Conservation (phyloP, 2,113 vertebrate species). For the Propithecus coquereli region DNA sequence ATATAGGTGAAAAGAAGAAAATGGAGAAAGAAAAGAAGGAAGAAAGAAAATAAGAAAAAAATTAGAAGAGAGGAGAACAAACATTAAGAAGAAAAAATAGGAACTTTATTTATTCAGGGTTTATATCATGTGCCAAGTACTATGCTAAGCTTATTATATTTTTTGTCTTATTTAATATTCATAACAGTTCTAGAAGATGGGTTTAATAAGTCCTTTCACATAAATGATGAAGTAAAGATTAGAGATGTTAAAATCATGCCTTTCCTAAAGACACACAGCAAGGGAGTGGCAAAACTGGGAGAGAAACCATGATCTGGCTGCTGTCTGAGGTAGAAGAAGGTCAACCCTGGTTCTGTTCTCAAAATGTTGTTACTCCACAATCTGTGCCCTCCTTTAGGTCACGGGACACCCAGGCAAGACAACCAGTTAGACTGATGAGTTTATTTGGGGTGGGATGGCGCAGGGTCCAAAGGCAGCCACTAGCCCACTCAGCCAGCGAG, state of each 20-base stretch:
- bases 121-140: background rate
- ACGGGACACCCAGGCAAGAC: background rate
- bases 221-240: background rate
- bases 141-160: background rate
- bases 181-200: background rate
- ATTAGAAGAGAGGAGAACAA: background rate
- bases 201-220: background rate
- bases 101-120: background rate
- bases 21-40: background rate
- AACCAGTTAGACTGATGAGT: background rate
- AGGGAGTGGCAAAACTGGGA: background rate
- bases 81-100: background rate
- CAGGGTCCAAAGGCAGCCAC: background rate
- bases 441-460: rapidly evolving
- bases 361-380: background rate
- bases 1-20: background rate
- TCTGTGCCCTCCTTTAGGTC: background rate
- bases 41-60: background rate
- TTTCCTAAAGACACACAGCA: background rate
- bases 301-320: background rate
- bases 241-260: background rate
- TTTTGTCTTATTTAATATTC: background rate
- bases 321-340: background rate
- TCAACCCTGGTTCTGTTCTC: background rate
- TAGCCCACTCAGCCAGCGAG: background rate